phyloP scores from a whole-genome alignment of 2,888 invertebrate genomes.

The Drosophila mimetica region DNA sequence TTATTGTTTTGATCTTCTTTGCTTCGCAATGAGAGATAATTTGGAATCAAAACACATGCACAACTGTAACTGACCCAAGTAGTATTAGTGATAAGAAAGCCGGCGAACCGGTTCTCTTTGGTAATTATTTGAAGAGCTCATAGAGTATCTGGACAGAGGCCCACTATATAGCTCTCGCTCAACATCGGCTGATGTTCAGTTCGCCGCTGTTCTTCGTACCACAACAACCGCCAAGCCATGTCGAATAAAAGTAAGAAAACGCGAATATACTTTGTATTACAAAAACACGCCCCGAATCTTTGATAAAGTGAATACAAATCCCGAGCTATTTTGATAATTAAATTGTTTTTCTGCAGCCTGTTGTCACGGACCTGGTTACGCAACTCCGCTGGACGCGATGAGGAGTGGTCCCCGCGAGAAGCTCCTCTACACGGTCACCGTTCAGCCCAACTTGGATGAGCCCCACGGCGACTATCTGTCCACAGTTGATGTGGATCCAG shows the following conservation, averaged over 20 bases:
- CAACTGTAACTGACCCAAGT: not conserved
- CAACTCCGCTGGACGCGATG: conserved; percentile 93
- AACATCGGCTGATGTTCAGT: conserved; percentile 25
- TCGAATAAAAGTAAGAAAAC: conserved; percentile 52
- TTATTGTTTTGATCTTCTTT: not conserved
- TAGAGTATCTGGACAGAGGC: not conserved
- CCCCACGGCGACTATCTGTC: conserved; percentile 94
- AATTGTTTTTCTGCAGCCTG: conserved; percentile 64
- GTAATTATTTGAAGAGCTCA: not conserved
- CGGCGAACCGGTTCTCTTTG: conserved; percentile 21
- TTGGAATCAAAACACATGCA: not conserved
- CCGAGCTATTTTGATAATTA: conserved; percentile 29
- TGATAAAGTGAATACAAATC: conserved; percentile 7
- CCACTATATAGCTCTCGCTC: conserved; percentile 26
- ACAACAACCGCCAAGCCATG: conserved; percentile 48
- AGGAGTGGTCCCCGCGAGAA: conserved; percentile 92
- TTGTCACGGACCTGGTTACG: conserved; percentile 89
- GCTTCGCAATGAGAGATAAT: not conserved
- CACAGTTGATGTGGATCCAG: conserved; percentile 95
- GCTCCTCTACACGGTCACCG: conserved; percentile 94
- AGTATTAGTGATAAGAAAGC: conserved; percentile 27
- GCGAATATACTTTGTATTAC: conserved; percentile 8
- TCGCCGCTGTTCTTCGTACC: conserved; percentile 36
- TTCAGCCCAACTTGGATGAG: conserved; percentile 88
- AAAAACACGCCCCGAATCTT: conserved; percentile 10